Conservation (phyloP, 2,888 invertebrate genomes). For the Pemphredon lugubris region DNA sequence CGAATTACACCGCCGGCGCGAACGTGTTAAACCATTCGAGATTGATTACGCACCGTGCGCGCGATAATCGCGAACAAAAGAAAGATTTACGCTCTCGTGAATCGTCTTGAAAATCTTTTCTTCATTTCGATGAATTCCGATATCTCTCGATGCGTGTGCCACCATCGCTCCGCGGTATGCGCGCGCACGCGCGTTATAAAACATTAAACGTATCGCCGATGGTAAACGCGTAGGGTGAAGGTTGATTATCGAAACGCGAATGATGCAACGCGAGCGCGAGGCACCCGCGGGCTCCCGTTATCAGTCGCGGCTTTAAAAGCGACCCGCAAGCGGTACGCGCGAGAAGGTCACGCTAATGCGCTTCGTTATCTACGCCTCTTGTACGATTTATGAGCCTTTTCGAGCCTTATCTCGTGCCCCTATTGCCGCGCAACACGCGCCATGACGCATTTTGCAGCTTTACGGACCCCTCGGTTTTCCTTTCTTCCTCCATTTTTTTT, state of each 20-base stretch:
- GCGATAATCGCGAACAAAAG: no score
- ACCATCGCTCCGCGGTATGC: no score
- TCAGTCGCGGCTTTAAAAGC: slow-evolving; percentile 60
- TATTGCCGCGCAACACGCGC: slow-evolving; percentile 54
- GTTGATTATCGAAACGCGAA: slow-evolving; percentile 71
- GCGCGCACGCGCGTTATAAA: no score
- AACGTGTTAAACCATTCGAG: no score
- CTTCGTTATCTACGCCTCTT: slow-evolving; percentile 67
- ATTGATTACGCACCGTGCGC: no score
- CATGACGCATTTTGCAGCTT: slow-evolving; percentile 25
- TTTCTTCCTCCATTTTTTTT: not conserved
- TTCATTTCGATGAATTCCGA: no score
- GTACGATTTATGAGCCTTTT: slow-evolving; percentile 64
- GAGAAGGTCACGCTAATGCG: slow-evolving; percentile 72
- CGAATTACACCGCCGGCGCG: no score
- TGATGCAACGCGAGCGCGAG: slow-evolving; percentile 50
- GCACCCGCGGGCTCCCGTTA: slow-evolving; percentile 48
- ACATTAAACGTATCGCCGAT: slow-evolving; percentile 11
- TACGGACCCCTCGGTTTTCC: not conserved
- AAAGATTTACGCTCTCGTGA: no score
- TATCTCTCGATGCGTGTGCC: no score
- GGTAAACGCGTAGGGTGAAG: slow-evolving; percentile 69
- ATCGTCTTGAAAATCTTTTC: no score
- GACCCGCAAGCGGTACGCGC: slow-evolving; percentile 37
- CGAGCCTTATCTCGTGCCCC: slow-evolving; percentile 61